These are phyloP conservation scores for Chrysochloris asiatica DNA, from an alignment of 2,113 vertebrate species.

Conservation along the genomic window DNA sequence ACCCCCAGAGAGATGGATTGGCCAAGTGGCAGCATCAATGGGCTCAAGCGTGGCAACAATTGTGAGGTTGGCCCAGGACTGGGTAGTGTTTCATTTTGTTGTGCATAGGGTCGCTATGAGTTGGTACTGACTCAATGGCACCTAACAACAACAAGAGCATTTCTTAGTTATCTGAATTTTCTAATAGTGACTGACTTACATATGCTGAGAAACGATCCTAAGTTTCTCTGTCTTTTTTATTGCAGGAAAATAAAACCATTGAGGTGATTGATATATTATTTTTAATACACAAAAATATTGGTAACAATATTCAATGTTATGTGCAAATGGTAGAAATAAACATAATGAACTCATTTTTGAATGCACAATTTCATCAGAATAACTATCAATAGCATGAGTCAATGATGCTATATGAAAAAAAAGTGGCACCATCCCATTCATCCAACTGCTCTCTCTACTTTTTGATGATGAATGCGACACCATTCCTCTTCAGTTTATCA, in stretches of 20 bases:
- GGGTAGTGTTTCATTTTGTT: no score
- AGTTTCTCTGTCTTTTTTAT: constrained; percentile 2
- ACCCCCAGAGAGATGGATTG: no score
- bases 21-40: no score
- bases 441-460: no score
- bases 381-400: not conserved
- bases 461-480: no score
- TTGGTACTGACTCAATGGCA: no score
- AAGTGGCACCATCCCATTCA: not conserved
- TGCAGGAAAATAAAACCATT: constrained; percentile 5
- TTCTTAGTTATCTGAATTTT: constrained; percentile 26
- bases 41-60: no score
- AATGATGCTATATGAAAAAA: not conserved
- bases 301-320: not conserved
- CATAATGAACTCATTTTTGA: not conserved
- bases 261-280: constrained; percentile 17
- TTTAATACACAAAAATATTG: constrained; percentile 46
- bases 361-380: not conserved
- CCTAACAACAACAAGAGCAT: no score
- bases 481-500: no score
- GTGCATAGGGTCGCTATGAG: no score
- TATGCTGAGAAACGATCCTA: not conserved
- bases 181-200: not conserved
- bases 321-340: constrained; percentile 21
- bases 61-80: no score